Percentiles rank a stretch among this genome's conserved stretches.
These are phyloP conservation scores for Calonectris borealis DNA, from an alignment of 2,113 vertebrate species.

Conservation along the genomic window DNA sequence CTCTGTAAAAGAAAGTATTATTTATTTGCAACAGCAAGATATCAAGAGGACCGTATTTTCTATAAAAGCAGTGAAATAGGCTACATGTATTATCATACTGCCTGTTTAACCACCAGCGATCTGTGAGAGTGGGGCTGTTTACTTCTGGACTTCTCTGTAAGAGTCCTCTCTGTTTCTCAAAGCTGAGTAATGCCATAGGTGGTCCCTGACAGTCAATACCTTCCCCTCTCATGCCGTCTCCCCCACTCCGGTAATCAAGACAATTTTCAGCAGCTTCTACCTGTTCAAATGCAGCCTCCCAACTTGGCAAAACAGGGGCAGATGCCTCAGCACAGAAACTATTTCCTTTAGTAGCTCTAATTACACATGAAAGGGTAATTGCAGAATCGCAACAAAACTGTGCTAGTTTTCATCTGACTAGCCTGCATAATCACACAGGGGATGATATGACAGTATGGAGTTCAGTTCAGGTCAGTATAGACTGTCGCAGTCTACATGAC, in stretches of 20 bases:
- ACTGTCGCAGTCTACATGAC: not conserved
- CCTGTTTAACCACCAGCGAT: not conserved
- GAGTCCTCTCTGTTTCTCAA: not conserved
- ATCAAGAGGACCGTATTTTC: not conserved
- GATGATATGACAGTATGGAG: not conserved
- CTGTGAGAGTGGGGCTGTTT: not conserved
- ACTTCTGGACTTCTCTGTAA: not conserved
- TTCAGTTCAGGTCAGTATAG: not conserved
- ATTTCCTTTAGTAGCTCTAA: not conserved
- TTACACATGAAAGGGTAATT: not conserved
- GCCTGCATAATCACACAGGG: not conserved
- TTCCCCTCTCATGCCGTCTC: not conserved
- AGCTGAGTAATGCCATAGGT: not conserved
- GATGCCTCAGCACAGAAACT: not conserved
- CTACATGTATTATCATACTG: not conserved
- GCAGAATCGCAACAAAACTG: not conserved
- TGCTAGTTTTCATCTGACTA: not conserved
- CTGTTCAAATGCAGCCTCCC: not conserved
- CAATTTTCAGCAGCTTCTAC: not conserved
- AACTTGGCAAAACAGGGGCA: not conserved
- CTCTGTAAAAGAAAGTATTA: not conserved
- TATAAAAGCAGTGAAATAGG: not conserved
- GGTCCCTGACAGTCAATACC: not conserved
- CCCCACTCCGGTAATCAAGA: not conserved
- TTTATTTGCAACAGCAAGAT: not conserved